Percentiles rank a stretch among this genome's conserved stretches.
Evolutionary conservation across 2,113 vertebrate species (phyloP).

Genomic region (Bufo gargarizans): DNA sequence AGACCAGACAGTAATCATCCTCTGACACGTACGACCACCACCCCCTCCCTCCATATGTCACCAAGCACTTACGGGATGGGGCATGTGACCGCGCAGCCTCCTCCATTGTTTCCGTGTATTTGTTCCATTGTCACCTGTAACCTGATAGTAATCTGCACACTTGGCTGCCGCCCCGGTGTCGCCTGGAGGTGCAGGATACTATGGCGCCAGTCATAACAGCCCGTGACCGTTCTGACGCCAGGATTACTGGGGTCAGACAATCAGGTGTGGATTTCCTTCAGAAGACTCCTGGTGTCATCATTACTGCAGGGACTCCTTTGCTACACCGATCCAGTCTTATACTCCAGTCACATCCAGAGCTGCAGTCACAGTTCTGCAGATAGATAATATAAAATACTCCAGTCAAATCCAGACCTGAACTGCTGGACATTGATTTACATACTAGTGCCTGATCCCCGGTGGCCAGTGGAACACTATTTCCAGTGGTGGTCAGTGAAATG

Average conservation of each 20-base stretch:
- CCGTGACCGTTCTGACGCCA: background rate
- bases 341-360: background rate
- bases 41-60: too few species aligned
- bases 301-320: too few species aligned
- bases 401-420: too few species aligned
- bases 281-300: too few species aligned
- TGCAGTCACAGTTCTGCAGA: background rate
- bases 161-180: background rate
- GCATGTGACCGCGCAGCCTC: background rate
- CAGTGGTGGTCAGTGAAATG: too few species aligned
- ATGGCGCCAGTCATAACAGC: background rate
- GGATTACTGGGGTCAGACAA: too few species aligned
- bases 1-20: background rate
- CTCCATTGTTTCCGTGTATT: background rate
- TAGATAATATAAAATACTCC: too few species aligned
- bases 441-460: too few species aligned
- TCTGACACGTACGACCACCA: background rate
- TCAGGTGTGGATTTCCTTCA: too few species aligned
- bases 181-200: background rate
- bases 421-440: too few species aligned
- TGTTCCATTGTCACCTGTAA: background rate
- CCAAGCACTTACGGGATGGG: background rate
- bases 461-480: too few species aligned
- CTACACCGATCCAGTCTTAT: background rate
- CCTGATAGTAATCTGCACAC: background rate